Conservation (phyloP, 2,113 vertebrate genomes). For the Cavia aperea region DNA sequence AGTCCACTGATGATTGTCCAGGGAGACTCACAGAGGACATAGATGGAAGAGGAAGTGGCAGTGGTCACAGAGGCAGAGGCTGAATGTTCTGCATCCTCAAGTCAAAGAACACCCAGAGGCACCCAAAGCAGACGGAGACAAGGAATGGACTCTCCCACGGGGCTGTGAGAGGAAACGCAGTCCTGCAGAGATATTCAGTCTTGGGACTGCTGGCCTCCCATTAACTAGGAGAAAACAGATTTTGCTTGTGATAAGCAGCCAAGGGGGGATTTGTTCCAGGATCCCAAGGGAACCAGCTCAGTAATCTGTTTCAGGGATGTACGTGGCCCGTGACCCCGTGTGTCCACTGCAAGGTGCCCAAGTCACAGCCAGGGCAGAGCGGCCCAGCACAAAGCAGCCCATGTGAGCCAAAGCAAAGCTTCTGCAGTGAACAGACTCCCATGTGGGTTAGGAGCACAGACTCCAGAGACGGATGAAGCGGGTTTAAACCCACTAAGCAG, state of each 20-base stretch:
- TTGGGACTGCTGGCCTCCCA: neutral
- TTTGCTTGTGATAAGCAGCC: neutral
- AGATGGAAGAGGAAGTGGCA: neutral
- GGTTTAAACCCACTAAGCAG: neutral
- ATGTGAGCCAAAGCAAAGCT: neutral
- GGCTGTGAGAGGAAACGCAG: rapidly evolving
- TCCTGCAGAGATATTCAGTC: neutral
- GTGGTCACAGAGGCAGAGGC: neutral
- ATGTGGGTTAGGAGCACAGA: neutral
- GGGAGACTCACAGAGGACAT: neutral
- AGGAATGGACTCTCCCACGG: neutral
- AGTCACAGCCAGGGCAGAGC: neutral
- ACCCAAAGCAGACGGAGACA: neutral
- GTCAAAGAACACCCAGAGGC: neutral
- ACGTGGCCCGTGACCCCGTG: neutral
- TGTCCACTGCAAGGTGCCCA: rapidly evolving
- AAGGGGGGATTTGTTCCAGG: neutral
- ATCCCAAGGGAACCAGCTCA: neutral
- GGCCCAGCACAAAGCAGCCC: neutral
- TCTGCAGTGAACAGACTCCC: rapidly evolving
- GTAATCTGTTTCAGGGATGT: neutral
- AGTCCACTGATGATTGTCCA: neutral
- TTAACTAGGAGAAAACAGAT: neutral
- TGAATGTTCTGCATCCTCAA: neutral
- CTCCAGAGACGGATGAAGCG: neutral